phyloP scores from a whole-genome alignment of 2,888 invertebrate species.

The Osmoderma eremita region DNA sequence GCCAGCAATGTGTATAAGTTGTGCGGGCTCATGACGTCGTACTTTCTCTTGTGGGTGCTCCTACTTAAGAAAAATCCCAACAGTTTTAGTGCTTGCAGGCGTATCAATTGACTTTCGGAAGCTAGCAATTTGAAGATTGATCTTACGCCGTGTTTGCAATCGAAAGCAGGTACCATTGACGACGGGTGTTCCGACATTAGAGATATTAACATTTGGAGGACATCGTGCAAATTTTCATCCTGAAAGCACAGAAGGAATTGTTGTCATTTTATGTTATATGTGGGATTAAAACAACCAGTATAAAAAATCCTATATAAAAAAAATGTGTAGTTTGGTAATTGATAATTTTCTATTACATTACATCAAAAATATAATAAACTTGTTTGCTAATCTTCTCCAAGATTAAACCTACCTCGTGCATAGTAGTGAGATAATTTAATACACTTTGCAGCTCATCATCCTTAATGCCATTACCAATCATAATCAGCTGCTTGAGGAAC shows the following conservation, averaged over 20 bases:
- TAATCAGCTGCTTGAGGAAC: conserved; percentile 95
- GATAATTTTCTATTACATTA: neutral
- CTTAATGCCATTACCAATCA: conserved; percentile 96
- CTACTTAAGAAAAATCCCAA: conserved; percentile 97
- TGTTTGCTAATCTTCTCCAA: neutral
- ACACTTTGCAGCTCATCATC: conserved; percentile 99
- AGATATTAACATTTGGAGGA: conserved; percentile 95
- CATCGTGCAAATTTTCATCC: conserved; percentile 99
- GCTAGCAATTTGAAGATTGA: conserved; percentile 97
- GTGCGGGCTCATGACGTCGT: conserved; percentile 98
- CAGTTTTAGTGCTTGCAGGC: conserved; percentile 94
- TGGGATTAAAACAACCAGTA: too few species aligned
- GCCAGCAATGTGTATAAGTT: conserved; percentile 97
- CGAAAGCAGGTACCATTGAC: conserved; percentile 99
- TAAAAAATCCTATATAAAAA: too few species aligned
- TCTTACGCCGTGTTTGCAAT: conserved; percentile 95
- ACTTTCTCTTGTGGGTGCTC: conserved; percentile 98
- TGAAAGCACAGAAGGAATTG: conserved; percentile 57
- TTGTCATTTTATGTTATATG: too few species aligned
- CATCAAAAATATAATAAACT: neutral
- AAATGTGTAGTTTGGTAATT: too few species aligned
- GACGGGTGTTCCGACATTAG: conserved; percentile 99
- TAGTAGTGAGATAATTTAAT: conserved; percentile 96
- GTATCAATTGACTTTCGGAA: conserved; percentile 94
- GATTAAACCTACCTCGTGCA: conserved; percentile 87